phyloP scores from a whole-genome alignment of 2,888 invertebrate species.

The Lypha dubia region DNA sequence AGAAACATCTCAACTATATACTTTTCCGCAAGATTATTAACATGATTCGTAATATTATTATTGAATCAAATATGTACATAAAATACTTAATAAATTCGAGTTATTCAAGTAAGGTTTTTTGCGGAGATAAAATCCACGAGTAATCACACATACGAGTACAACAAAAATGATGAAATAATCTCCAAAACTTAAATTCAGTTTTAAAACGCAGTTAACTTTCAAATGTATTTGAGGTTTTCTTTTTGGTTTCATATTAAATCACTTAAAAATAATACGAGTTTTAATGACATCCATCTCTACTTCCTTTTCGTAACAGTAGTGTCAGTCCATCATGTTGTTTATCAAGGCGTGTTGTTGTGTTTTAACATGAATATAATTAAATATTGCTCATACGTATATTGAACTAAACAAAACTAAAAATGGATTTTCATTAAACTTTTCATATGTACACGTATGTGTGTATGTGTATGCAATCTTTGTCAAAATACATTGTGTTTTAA shows the following conservation, averaged over 20 bases:
- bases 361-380: constrained; percentile 30
- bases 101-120: too few species aligned
- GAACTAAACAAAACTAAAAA: neutral
- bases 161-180: too few species aligned
- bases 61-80: too few species aligned
- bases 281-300: neutral
- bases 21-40: too few species aligned
- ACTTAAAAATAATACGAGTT: neutral
- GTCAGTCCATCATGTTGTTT: neutral
- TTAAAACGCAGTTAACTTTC: neutral
- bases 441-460: too few species aligned
- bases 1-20: too few species aligned
- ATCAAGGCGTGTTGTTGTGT: constrained; percentile 37
- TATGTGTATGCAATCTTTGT: constrained; percentile 41
- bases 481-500: constrained; percentile 4
- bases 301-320: neutral
- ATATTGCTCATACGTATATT: constrained; percentile 43
- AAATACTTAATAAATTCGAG: too few species aligned
- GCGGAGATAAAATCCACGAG: too few species aligned
- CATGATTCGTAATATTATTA: too few species aligned
- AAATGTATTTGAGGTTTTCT: neutral
- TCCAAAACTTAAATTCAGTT: too few species aligned
- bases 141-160: too few species aligned
- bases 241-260: neutral
- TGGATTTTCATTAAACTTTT: constrained; percentile 3